Percentiles rank a stretch among this genome's conserved stretches.
phyloP scores from a whole-genome alignment of 2,888 invertebrate genomes.

The Augochlorella aurata region DNA sequence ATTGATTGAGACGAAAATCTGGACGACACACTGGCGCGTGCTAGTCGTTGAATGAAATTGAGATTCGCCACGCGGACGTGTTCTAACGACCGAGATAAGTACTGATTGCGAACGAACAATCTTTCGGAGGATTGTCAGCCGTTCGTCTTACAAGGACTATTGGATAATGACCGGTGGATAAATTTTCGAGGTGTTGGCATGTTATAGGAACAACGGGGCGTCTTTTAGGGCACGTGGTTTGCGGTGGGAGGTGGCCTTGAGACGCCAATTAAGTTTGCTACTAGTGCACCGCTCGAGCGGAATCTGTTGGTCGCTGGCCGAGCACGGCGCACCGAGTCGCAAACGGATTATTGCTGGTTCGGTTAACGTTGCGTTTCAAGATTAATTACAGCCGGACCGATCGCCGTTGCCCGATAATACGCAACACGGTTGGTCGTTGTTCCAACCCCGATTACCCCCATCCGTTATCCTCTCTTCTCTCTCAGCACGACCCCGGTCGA shows the following conservation, averaged over 20 bases:
- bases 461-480: not conserved
- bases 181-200: no score
- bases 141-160: no score
- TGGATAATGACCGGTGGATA: no score
- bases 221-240: not conserved
- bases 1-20: not conserved
- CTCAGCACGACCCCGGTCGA: not conserved
- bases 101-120: no score
- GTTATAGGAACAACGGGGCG: not conserved
- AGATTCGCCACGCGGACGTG: no score
- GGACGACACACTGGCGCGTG: not conserved
- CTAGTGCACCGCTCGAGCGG: not conserved
- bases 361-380: slow-evolving; percentile 55
- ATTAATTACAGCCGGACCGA: slow-evolving; percentile 59
- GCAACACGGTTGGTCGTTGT: slow-evolving; percentile 34
- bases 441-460: slow-evolving; percentile 2
- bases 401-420: slow-evolving; percentile 38
- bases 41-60: not conserved
- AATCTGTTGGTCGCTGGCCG: slow-evolving; percentile 21
- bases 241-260: not conserved
- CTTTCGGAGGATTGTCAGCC: no score
- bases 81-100: no score
- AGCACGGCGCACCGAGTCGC: slow-evolving; percentile 44
- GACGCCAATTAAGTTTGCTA: slow-evolving; percentile 8
- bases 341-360: slow-evolving; percentile 64